Evolutionary conservation across 2,797 vertebrate genomes (phyloP), one percentile per base, ranked within the genome.

Genomic region (Sebastes goodei): DNA sequence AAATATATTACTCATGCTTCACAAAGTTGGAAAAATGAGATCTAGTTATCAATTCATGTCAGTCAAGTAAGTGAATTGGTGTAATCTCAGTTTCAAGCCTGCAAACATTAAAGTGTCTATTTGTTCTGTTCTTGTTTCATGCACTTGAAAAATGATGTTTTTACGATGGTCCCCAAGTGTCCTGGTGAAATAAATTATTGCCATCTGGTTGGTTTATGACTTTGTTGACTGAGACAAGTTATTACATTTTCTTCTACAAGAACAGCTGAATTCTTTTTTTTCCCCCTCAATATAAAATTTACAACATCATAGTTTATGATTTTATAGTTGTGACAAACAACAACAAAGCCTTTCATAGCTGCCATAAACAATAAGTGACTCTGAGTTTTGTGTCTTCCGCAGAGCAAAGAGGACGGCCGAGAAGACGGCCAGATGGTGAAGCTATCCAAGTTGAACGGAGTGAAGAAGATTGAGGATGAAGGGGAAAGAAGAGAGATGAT

Each of bases 401-500:
- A 96, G 95, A 90, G 74, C 56, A 90, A 88, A 86, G 87, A 85
- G 2, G 84, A 94, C 56, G 78, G 6, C 27, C 88, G 86, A 73
- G 92, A 83, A 57, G 92, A 89, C 11, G 77, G 61, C 21, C 90
- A 71, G 71, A 89, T 83, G 89, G 89, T 71, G 27, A 95, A 84
- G 59, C 75, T 91, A 23, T 88, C 92, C 78, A 90, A 79, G 73
- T 63, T 90, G 74, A 94, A 95, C 0, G 62, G 71, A 1, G 59
- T 86, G 88, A 94, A 85, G 82, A 95, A 90, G 86, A 78, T 12
- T 20, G 92, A 88, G 60, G 87, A 93, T 38, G 94, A 92, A 56
- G 84, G 49, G n/a, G 97, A 96, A 53, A 88, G 89, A 76, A 94
- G 97, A 86, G 97, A 98, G 85, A 99, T 99, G 98, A 97, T 99